Evolutionary conservation across 2,888 invertebrate species (phyloP).

Genomic region (Labia minor): DNA sequence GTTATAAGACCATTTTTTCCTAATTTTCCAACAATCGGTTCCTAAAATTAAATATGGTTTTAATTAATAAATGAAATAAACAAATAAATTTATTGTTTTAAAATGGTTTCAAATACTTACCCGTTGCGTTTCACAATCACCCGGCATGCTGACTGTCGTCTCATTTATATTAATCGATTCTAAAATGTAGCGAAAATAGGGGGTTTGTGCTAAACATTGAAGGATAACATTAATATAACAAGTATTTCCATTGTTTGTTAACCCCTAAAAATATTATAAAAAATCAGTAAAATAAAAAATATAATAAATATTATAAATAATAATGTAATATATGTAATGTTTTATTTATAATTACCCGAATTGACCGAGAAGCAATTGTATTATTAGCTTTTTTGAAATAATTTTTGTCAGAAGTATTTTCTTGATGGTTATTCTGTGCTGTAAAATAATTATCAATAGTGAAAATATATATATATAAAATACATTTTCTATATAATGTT

Average conservation of each 20-base stretch:
- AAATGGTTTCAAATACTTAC: neutral
- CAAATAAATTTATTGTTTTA: neutral
- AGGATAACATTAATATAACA: slow-evolving; percentile 96
- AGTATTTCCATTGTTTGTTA: slow-evolving; percentile 87
- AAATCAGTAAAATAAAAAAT: neutral
- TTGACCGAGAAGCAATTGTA: too few species aligned
- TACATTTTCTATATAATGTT: too few species aligned
- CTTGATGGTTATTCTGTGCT: too few species aligned
- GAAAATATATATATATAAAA: too few species aligned
- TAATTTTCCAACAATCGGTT: neutral
- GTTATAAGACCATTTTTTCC: slow-evolving; percentile 30
- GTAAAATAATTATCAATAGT: too few species aligned
- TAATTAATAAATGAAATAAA: neutral
- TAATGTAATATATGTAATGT: too few species aligned
- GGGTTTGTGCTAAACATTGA: slow-evolving; percentile 83
- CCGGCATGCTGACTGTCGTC: neutral
- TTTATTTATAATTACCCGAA: too few species aligned
- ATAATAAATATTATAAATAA: neutral
- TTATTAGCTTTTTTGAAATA: too few species aligned
- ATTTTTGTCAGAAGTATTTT: too few species aligned
- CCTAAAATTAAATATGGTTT: neutral
- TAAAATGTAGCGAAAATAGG: slow-evolving; percentile 47
- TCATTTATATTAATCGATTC: neutral
- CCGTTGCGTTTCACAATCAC: neutral
- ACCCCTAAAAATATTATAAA: slow-evolving; percentile 45